phyloP scores from a whole-genome alignment of 1,140 invertebrate species.

The Oryzaephilus surinamensis region DNA sequence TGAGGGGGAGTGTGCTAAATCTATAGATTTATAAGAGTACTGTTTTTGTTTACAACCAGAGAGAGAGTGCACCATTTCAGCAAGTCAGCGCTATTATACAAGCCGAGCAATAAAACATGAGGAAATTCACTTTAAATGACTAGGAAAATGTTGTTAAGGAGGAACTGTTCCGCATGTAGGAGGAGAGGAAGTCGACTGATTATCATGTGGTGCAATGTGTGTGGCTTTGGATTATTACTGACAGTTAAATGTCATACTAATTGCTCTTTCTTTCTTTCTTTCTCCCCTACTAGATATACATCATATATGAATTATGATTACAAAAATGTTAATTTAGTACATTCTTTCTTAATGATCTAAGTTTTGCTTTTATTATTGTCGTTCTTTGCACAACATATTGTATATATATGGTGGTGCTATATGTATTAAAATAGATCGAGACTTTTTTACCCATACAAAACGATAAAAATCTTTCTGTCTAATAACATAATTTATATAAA shows the following conservation, averaged over 20 bases:
- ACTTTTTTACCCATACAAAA: too few relatives aligned
- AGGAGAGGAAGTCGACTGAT: conserved; percentile 3
- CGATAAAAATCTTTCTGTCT: too few relatives aligned
- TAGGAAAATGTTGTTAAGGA: conserved; percentile 12
- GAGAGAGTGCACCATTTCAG: conserved; percentile 2
- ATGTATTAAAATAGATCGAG: too few relatives aligned
- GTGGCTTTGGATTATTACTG: conserved; percentile 13
- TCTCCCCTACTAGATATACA: too few relatives aligned
- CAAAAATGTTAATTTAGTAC: conserved; percentile 5
- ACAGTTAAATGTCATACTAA: conserved; percentile 15
- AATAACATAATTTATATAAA: too few relatives aligned
- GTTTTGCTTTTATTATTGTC: background rate
- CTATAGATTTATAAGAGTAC: conserved; percentile 21
- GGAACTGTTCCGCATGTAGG: conserved; percentile 5
- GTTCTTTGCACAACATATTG: too few relatives aligned
- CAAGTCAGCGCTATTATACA: conserved; percentile 10
- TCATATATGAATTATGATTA: too few relatives aligned
- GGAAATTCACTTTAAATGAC: conserved; percentile 14
- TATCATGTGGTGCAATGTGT: conserved; percentile 12
- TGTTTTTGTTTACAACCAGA: conserved; percentile 15
- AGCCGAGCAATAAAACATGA: conserved; percentile 9
- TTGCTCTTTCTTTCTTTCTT: too few relatives aligned
- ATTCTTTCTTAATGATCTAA: conserved; percentile 7
- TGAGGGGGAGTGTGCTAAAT: conserved; percentile 5
- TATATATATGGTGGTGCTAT: too few relatives aligned